These are phyloP conservation scores for Drosophila tristis DNA, from an alignment of 1,140 invertebrate genomes.

Conservation along the genomic window DNA sequence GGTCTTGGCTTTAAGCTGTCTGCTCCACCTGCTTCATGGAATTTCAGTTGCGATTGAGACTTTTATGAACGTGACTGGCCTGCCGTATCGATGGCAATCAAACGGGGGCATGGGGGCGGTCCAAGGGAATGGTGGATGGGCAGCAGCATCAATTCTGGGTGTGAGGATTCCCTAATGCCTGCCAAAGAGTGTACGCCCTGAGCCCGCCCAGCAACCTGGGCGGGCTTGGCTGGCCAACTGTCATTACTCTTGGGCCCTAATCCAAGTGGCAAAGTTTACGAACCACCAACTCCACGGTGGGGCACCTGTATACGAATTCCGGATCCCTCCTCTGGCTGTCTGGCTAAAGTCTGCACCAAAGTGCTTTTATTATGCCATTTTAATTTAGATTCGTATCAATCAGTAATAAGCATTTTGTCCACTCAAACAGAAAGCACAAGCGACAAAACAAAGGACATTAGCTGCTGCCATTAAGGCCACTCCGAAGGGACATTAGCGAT, in stretches of 20 bases:
- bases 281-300: not conserved
- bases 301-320: too few species aligned
- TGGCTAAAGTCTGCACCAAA: conserved; percentile 46
- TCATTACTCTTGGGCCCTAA: conserved; percentile 69
- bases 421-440: conserved; percentile 21
- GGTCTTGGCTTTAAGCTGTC: conserved; percentile 53
- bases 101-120: not conserved
- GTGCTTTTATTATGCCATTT: conserved; percentile 79
- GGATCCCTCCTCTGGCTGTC: conserved; percentile 42
- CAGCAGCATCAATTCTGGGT: not conserved
- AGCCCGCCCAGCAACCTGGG: too few species aligned
- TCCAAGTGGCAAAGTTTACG: conserved; percentile 33
- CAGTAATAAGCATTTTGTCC: conserved; percentile 73
- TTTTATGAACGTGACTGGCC: conserved; percentile 66
- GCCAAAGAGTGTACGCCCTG: too few species aligned
- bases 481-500: conserved; percentile 52
- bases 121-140: not conserved
- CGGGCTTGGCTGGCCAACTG: conserved; percentile 30
- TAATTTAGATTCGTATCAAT: conserved; percentile 81
- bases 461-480: conserved; percentile 52
- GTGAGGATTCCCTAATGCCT: conserved; percentile 40
- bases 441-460: conserved; percentile 39
- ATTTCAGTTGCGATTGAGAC: conserved; percentile 63
- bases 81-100: conserved; percentile 64
- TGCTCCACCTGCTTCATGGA: conserved; percentile 40